phyloP scores from a whole-genome alignment of 2,113 vertebrate genomes.

The Sander vitreus region DNA sequence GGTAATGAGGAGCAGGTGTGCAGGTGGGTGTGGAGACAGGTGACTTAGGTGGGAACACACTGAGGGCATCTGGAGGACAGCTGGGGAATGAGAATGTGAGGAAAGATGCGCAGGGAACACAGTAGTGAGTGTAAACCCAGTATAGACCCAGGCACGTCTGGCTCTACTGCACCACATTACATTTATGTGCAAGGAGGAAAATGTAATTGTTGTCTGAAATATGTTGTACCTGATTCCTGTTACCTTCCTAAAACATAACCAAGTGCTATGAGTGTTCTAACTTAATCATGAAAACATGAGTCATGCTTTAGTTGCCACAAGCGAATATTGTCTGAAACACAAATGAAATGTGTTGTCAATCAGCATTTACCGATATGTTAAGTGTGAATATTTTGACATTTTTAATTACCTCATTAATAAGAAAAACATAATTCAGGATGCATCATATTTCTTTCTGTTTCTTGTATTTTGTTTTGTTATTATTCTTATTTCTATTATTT shows the following conservation, averaged over 20 bases:
- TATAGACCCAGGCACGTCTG: not conserved
- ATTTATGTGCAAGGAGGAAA: not conserved
- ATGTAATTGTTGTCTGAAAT: not conserved
- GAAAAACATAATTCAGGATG: not conserved
- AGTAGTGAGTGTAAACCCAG: not conserved
- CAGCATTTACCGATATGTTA: not conserved
- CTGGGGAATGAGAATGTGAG: not conserved
- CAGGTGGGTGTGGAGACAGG: not conserved
- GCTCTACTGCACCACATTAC: not conserved
- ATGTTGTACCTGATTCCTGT: not conserved
- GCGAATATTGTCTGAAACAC: too few relatives aligned
- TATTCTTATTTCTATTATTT: too few relatives aligned
- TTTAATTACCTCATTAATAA: not conserved
- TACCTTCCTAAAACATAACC: not conserved
- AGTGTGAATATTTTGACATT: not conserved
- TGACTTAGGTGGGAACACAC: not conserved
- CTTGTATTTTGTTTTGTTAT: too few relatives aligned
- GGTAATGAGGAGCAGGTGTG: slow-evolving; percentile 5
- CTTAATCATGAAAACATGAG: not conserved
- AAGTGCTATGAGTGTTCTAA: not conserved
- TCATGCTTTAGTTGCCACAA: not conserved
- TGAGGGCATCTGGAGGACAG: slow-evolving; percentile 19
- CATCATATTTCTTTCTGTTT: not conserved
- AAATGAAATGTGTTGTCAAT: not conserved
- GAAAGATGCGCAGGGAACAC: not conserved